Percentiles rank a stretch among this genome's conserved stretches.
These are phyloP conservation scores for Elanus axillaris DNA, from an alignment of 2,113 vertebrate species.

Conservation along the genomic window DNA sequence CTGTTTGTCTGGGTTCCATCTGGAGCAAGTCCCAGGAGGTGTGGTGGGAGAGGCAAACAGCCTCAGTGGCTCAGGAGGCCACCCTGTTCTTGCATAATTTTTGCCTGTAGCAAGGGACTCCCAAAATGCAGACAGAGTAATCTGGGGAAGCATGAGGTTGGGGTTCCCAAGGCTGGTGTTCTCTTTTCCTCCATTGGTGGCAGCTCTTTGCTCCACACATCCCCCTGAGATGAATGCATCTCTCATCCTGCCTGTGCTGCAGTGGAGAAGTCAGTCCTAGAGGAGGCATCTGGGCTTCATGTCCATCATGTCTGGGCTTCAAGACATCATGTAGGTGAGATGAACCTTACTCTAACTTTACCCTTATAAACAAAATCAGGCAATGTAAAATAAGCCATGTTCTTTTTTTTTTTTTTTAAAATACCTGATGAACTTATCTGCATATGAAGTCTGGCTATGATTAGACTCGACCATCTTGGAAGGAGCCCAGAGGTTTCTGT, in stretches of 20 bases:
- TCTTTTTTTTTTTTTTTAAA: not conserved
- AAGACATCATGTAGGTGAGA: not conserved
- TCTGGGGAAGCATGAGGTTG: not conserved
- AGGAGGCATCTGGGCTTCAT: not conserved
- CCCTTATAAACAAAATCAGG: slow-evolving; percentile 15
- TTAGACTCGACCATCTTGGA: not conserved
- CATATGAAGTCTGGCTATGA: not conserved
- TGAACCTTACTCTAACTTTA: not conserved
- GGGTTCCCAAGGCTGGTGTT: not conserved
- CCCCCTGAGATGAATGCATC: not conserved
- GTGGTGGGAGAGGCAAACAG: not conserved
- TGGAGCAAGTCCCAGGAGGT: not conserved
- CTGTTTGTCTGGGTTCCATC: not conserved
- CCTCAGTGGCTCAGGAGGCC: not conserved
- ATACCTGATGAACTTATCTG: not conserved
- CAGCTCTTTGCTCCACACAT: not conserved
- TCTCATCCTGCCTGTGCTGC: not conserved
- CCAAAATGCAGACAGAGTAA: not conserved
- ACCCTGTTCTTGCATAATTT: not conserved
- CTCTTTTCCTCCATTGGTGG: rapidly evolving
- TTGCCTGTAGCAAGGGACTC: not conserved
- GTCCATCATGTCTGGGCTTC: not conserved
- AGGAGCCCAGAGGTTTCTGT: not conserved
- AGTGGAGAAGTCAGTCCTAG: not conserved
- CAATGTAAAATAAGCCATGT: not conserved